phyloP scores from a whole-genome alignment of 2,797 vertebrate species.

The Geotrypetes seraphini region DNA sequence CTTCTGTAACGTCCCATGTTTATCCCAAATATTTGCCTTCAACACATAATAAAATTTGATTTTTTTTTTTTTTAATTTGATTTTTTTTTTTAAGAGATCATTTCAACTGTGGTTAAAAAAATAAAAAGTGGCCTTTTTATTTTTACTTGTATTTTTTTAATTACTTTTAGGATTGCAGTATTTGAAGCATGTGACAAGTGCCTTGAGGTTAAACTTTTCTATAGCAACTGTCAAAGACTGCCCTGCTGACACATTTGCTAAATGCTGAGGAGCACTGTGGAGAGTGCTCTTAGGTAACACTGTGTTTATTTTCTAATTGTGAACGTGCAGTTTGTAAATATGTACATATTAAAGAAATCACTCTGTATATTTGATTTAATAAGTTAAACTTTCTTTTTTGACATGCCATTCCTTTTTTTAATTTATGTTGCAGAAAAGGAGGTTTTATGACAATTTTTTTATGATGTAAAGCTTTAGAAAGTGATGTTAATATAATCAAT shows the following conservation, averaged over 20 bases:
- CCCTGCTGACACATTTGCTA: constrained; percentile 50
- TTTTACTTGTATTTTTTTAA: constrained; percentile 36
- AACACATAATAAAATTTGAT: too few species aligned
- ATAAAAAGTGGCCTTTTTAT: constrained; percentile 82
- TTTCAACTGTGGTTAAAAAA: constrained; percentile 72
- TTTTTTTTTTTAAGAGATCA: constrained; percentile 26
- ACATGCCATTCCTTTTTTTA: constrained; percentile 78
- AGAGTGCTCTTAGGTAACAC: constrained; percentile 40
- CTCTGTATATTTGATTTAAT: constrained; percentile 97
- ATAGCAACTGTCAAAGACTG: constrained; percentile 56
- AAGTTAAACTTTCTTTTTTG: constrained; percentile 82
- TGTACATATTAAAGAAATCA: constrained; percentile 95
- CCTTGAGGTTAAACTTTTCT: constrained; percentile 74
- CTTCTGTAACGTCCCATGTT: constrained; percentile 46
- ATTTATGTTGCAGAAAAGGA: constrained; percentile 61
- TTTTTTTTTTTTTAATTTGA: not conserved
- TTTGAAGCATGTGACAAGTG: constrained; percentile 92
- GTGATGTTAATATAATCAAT: constrained; percentile 59
- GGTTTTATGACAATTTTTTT: constrained; percentile 68
- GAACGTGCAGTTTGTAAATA: constrained; percentile 82
- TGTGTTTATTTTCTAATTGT: constrained; percentile 75
- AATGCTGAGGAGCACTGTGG: constrained; percentile 34
- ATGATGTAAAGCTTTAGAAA: constrained; percentile 45
- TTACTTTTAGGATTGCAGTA: constrained; percentile 61
- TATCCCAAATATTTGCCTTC: constrained; percentile 55